Evolutionary conservation across 2,113 vertebrate genomes (phyloP).

Genomic region (Rynchops niger): DNA sequence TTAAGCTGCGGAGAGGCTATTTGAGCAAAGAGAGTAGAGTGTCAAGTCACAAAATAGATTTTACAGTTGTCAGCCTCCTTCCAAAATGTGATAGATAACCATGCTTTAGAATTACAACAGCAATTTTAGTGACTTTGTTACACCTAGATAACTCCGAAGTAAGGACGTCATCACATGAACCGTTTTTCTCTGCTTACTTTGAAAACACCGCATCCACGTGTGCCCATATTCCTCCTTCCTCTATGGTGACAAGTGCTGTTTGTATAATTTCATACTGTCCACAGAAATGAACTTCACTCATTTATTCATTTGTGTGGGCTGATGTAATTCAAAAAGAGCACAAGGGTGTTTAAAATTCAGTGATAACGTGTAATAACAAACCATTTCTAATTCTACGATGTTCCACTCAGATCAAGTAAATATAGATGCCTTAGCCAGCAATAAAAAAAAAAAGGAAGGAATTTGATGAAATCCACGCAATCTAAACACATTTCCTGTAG

Average conservation of each 20-base stretch:
- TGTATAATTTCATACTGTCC: background rate
- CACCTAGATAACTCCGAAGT: background rate
- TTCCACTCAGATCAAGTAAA: background rate
- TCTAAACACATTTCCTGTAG: background rate
- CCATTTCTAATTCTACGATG: background rate
- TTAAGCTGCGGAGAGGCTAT: background rate
- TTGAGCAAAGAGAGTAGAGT: background rate
- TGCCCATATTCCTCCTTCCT: background rate
- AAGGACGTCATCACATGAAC: background rate
- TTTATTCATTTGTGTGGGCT: background rate
- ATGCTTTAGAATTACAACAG: background rate
- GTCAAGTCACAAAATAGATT: background rate
- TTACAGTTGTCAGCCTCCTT: background rate
- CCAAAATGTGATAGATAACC: background rate
- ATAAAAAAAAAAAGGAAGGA: background rate
- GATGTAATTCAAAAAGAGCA: background rate
- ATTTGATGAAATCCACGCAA: background rate
- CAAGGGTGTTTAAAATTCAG: background rate
- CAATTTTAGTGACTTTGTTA: background rate
- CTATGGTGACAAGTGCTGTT: background rate
- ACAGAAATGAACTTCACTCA: background rate
- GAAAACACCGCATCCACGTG: background rate
- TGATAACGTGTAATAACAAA: background rate
- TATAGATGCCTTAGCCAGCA: background rate
- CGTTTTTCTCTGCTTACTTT: background rate